Conservation (phyloP, 2,888 invertebrate genomes). For the Eupithecia pulchellata region DNA sequence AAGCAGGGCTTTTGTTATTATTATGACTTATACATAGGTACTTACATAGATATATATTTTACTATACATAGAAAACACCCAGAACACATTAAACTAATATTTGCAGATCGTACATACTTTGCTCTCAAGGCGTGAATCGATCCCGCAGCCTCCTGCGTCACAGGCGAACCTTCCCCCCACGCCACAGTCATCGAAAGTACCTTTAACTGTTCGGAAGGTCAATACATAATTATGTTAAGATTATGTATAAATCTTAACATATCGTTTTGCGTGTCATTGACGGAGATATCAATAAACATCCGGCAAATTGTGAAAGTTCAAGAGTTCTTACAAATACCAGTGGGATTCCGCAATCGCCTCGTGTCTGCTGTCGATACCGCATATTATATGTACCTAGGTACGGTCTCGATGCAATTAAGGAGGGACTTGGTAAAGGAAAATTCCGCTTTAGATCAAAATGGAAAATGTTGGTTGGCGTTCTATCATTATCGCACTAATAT, state of each 20-base stretch:
- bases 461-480: background rate
- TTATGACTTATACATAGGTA: too few species aligned
- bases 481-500: too few species aligned
- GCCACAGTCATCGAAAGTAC: too few species aligned
- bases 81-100: too few species aligned
- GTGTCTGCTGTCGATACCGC: background rate
- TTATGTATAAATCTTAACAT: constrained; percentile 14
- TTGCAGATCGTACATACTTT: too few species aligned
- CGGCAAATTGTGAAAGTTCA: constrained; percentile 33
- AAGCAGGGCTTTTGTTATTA: too few species aligned
- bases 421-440: constrained; percentile 23
- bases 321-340: constrained; percentile 22
- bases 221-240: constrained; percentile 11
- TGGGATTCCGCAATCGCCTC: background rate
- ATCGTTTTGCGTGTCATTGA: constrained; percentile 10
- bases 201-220: constrained; percentile 1
- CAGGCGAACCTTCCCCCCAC: too few species aligned
- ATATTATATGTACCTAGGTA: background rate
- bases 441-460: constrained; percentile 18
- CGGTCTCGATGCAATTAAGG: constrained; percentile 5
- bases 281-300: constrained; percentile 11
- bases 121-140: too few species aligned
- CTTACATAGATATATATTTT: too few species aligned
- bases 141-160: too few species aligned
- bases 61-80: too few species aligned